These are phyloP conservation scores for Poeciliopsis turneri DNA, from an alignment of 2,797 vertebrate species.

Conservation along the genomic window DNA sequence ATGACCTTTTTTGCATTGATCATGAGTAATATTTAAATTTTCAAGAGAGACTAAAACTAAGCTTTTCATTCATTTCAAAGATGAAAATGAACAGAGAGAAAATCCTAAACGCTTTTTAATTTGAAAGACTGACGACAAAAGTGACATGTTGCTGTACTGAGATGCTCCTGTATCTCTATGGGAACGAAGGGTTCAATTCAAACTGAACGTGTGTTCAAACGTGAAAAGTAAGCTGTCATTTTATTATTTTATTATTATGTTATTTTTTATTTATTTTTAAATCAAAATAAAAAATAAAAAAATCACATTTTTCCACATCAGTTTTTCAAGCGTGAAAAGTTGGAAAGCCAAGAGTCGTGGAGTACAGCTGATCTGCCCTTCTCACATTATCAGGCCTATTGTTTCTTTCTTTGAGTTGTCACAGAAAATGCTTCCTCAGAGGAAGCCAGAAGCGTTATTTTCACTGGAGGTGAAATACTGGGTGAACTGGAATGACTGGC, in stretches of 20 bases:
- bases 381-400: constrained; percentile 46
- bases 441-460: constrained; percentile 59
- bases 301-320: not conserved
- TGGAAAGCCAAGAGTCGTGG: not conserved
- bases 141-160: not conserved
- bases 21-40: not conserved
- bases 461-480: constrained; percentile 46
- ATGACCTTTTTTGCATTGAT: not conserved
- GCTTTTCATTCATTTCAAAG: not conserved
- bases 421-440: constrained; percentile 40
- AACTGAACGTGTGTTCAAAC: not conserved
- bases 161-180: not conserved
- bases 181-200: not conserved
- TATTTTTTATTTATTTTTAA: not conserved
- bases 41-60: not conserved
- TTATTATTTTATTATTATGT: too few species aligned
- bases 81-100: not conserved
- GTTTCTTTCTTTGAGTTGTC: constrained; percentile 31
- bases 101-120: not conserved
- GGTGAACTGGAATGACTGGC: constrained; percentile 28
- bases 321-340: not conserved
- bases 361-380: not conserved
- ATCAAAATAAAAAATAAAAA: not conserved
- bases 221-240: not conserved
- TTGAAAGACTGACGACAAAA: not conserved